These are phyloP conservation scores for Hemiscyllium ocellatum DNA, from an alignment of 2,113 vertebrate genomes.

Conservation along the genomic window DNA sequence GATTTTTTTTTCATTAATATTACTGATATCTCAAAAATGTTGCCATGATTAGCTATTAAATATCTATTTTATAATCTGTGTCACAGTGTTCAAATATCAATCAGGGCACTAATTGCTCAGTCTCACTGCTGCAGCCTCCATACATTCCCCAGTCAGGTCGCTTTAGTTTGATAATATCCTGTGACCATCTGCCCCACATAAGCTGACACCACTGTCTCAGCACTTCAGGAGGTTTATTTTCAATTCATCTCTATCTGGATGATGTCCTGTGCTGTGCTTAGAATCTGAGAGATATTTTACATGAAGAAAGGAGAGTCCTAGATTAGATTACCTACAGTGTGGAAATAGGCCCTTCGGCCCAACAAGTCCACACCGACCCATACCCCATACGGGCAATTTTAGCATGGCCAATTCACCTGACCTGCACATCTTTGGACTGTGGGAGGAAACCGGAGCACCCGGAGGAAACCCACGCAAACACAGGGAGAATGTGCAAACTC, in stretches of 20 bases:
- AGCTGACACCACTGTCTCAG: not conserved
- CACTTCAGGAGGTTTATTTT: not conserved
- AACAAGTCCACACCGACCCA: too few relatives aligned
- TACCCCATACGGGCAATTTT: too few relatives aligned
- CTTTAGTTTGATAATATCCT: not conserved
- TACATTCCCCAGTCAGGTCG: not conserved
- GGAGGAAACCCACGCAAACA: not conserved
- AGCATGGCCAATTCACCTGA: too few relatives aligned
- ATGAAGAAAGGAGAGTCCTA: not conserved
- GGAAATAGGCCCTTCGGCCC: too few relatives aligned
- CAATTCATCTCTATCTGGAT: conserved; percentile 2
- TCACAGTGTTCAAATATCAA: not conserved
- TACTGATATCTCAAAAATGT: not conserved
- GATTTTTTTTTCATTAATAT: not conserved
- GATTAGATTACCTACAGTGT: too few relatives aligned
- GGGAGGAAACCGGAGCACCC: not conserved
- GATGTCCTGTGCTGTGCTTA: not conserved
- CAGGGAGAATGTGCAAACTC: not conserved
- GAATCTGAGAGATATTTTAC: conserved; percentile 5
- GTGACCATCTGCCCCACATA: not conserved
- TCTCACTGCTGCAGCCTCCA: not conserved
- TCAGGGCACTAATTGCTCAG: not conserved
- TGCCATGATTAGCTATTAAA: not conserved
- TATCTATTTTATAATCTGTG: not conserved
- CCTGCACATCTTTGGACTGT: too few relatives aligned